Evolutionary conservation across 2,888 invertebrate species (phyloP).

Genomic region (Stenodera caucasica): DNA sequence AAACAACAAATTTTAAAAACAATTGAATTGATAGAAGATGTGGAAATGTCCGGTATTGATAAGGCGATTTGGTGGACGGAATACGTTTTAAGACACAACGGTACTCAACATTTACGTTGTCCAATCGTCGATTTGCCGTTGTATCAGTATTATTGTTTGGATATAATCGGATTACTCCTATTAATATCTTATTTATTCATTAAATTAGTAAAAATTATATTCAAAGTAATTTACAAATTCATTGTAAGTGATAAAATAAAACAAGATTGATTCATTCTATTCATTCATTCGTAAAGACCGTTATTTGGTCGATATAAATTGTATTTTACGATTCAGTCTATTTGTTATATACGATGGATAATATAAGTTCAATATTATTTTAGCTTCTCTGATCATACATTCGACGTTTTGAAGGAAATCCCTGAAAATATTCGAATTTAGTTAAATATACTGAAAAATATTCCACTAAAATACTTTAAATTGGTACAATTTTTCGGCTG

Average conservation of each 20-base stretch:
- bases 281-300: too few relatives aligned
- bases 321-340: conserved; percentile 46
- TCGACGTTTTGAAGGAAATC: conserved; percentile 44
- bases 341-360: conserved; percentile 46
- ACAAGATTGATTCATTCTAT: neutral
- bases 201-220: conserved; percentile 7
- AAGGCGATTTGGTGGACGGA: conserved; percentile 46
- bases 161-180: conserved; percentile 33
- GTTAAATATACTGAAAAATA: neutral
- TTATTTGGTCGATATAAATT: conserved; percentile 47
- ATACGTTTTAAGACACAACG: conserved; percentile 40
- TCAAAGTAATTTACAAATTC: neutral
- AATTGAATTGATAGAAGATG: conserved; percentile 29
- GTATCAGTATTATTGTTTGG: conserved; percentile 38
- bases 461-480: conserved; percentile 37
- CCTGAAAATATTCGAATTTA: conserved; percentile 32
- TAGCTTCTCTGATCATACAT: conserved; percentile 46
- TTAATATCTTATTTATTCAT: conserved; percentile 2
- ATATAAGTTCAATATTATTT: conserved; percentile 45
- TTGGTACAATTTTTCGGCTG: conserved; percentile 44
- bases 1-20: conserved; percentile 31
- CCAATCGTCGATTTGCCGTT: conserved; percentile 30
- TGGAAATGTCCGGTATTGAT: conserved; percentile 40
- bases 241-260: conserved; percentile 1
- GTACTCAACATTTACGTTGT: conserved; percentile 37